Percentiles rank a stretch among this genome's conserved stretches.
Evolutionary conservation across 2,113 vertebrate genomes (phyloP).

Genomic region (Catagonus wagneri): DNA sequence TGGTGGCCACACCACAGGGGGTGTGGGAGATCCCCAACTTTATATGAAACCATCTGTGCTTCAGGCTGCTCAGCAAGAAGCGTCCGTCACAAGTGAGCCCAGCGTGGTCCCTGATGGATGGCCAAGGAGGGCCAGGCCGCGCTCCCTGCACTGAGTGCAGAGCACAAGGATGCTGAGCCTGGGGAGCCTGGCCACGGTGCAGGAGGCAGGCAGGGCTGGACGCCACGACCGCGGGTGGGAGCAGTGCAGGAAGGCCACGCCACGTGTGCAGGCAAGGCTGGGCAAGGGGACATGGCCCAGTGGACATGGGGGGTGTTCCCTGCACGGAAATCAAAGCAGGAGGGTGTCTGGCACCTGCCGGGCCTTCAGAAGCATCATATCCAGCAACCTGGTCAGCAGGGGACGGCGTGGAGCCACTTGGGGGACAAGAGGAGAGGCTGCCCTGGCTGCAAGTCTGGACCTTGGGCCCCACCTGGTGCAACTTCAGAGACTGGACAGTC

Average conservation of each 20-base stretch:
- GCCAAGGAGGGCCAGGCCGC: constrained; percentile 69
- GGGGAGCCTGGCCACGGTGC: constrained; percentile 92
- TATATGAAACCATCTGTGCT: constrained; percentile 88
- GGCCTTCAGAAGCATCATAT: constrained; percentile 95
- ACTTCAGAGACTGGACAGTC: neutral
- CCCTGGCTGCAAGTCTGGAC: no score
- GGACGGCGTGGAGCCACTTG: neutral
- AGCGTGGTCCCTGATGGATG: neutral
- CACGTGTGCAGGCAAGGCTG: constrained; percentile 87
- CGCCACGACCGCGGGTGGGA: constrained; percentile 91
- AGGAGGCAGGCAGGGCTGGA: constrained; percentile 92
- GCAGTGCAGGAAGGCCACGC: constrained; percentile 90
- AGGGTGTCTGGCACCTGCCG: constrained; percentile 93
- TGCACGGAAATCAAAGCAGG: constrained; percentile 93
- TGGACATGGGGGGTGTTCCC: constrained; percentile 94
- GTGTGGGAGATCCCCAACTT: constrained; percentile 89
- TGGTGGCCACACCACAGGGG: constrained; percentile 87
- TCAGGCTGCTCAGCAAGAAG: constrained; percentile 90
- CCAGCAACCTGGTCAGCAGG: constrained; percentile 93
- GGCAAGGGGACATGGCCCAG: constrained; percentile 92
- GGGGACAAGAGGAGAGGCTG: no score
- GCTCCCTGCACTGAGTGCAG: constrained; percentile 92
- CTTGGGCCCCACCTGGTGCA: neutral
- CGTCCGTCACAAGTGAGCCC: constrained; percentile 41
- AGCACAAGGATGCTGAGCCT: constrained; percentile 93